Evolutionary conservation across 2,888 invertebrate genomes (phyloP), one percentile per base, ranked within the genome.

Genomic region (Drosophila koepferae): DNA sequence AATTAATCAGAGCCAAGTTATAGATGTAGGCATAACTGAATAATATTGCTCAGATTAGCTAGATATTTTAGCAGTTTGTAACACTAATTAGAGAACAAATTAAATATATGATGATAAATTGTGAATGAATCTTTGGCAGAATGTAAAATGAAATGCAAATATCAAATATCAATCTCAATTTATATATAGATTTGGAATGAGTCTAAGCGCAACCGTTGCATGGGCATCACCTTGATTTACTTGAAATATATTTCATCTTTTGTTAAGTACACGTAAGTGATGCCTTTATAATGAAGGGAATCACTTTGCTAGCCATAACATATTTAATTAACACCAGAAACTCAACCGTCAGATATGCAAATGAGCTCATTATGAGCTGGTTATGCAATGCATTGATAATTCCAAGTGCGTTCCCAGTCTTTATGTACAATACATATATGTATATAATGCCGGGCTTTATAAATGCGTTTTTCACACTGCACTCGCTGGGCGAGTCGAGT

Each of bases 341-440:
- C 18, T 16, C 12, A 43, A 43, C 62, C 61, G 60, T 36, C 49
- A 63, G 63, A 63, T 63, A 80, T 84, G 85, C 61, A 87, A 84
- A 84, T 84, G 80, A 80, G 78, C 85, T 84, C 85, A 82, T 84
- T 84, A 84, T 74, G 82, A 55, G 68, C 69, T 74, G 82, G 84
- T 84, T 84, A 80, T 85, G 82, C 76, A 80, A 84, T 72, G 66
- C 61, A 66, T 59, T 61, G 71, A 54, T 62, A 56, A 72, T 51
- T 63, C 58, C 63, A 58, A 56, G 58, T 62, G 69, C 63, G 53
- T 72, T 46, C 75, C 59, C 82, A 23, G 48, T 46, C 51, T 43
- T 16, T 48, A 48, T 10, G 10, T 10, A 36, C 12, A 8, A 14
- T 14, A 46, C 7, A 23, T 16, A 23, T 16, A 20, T 2, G 8